phyloP scores from a whole-genome alignment of 2,113 vertebrate genomes.

The Oriolus oriolus region DNA sequence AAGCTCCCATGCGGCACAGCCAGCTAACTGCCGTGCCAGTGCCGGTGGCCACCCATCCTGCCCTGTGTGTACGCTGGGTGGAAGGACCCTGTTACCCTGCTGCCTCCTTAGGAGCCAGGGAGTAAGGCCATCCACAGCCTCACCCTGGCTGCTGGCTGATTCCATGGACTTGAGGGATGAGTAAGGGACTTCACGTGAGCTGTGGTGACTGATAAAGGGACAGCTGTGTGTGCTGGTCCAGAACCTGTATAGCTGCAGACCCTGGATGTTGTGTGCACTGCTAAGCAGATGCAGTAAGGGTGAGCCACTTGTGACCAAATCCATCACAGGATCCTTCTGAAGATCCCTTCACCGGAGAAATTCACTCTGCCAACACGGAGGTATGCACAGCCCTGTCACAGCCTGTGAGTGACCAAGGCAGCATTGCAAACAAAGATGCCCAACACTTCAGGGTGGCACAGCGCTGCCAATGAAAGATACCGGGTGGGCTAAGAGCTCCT shows the following conservation, averaged over 20 bases:
- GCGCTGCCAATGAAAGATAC: background rate
- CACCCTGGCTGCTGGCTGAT: background rate
- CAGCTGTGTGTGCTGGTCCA: background rate
- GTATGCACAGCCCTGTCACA: background rate
- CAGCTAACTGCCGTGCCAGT: background rate
- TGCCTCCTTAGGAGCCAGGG: background rate
- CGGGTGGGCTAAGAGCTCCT: background rate
- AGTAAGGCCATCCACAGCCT: background rate
- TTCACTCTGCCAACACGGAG: background rate
- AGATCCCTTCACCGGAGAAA: background rate
- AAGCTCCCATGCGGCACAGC: background rate
- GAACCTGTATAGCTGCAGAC: background rate
- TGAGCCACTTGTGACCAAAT: background rate
- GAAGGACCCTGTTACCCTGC: background rate
- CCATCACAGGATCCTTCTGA: background rate
- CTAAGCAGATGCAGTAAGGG: background rate
- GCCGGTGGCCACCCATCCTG: background rate
- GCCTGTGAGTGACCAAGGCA: background rate
- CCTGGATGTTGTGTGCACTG: background rate
- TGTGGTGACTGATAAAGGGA: background rate
- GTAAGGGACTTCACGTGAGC: rapidly evolving
- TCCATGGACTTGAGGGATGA: background rate
- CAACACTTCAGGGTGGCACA: background rate
- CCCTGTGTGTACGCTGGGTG: rapidly evolving
- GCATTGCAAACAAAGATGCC: background rate